Conservation (phyloP, 2,113 vertebrate species). For the Crotalus tigris region DNA sequence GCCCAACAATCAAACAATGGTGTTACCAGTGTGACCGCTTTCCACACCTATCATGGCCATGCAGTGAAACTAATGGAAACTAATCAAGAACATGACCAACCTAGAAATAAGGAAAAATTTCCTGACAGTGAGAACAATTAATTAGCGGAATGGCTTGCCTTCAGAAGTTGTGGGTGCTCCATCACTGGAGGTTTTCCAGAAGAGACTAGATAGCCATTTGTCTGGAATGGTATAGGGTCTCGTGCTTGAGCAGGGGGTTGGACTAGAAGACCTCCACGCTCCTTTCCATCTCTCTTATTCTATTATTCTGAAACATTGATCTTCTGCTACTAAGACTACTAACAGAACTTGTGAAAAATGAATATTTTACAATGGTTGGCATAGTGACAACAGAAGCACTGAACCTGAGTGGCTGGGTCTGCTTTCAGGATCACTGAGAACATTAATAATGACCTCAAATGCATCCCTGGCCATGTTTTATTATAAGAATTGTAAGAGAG, state of each 20-base stretch:
- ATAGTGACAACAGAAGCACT: background rate
- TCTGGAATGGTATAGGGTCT: background rate
- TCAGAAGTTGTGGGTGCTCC: background rate
- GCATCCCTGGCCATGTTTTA: rapidly evolving
- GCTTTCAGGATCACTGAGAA: background rate
- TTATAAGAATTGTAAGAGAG: background rate
- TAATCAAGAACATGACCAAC: too few species aligned
- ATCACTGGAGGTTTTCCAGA: background rate
- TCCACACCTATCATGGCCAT: background rate
- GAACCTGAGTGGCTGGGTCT: background rate
- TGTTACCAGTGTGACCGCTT: background rate
- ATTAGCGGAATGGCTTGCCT: background rate
- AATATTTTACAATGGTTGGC: background rate
- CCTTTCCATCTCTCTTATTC: background rate
- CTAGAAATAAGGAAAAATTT: too few species aligned
- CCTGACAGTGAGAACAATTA: too few species aligned
- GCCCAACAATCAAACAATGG: background rate
- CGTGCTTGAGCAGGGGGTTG: background rate
- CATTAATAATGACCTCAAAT: background rate
- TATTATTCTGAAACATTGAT: background rate
- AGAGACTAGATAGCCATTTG: background rate
- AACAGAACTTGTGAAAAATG: background rate
- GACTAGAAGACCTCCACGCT: background rate
- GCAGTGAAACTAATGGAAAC: rapidly evolving
- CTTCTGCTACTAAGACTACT: background rate